Evolutionary conservation across 2,113 vertebrate genomes (phyloP), one percentile per base, ranked within the genome.

Genomic region (Calonectris borealis): DNA sequence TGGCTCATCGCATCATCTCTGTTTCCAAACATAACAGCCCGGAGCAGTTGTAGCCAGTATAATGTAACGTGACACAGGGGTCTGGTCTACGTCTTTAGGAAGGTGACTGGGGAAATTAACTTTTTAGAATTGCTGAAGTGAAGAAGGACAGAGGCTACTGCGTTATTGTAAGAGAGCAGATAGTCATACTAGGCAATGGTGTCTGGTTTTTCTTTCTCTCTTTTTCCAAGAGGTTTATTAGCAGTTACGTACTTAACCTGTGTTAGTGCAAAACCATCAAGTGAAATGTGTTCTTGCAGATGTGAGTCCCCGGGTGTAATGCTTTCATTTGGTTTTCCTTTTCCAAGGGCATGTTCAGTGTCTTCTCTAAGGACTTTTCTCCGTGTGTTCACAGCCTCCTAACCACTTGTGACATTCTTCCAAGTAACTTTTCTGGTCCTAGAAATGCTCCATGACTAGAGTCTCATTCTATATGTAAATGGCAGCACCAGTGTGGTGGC

Each of bases 61-160:
- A 80, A 62, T 70, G 76, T 92, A 83, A 90, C 14, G 69, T 93
- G 76, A 81, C 94, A 62, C 51, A 75, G 76, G 51, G 62, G 29
- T 90, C 83, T 96, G 78, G 61, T 81, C 62, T 93, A 6, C 9
- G 13, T 90, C 90, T 90, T 81, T 7, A 70, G 76, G 76, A 92
- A 88, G 88, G 68, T 90, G 85, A 31, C 60, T 75, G 83, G 57
- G 93, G 72, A 95, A 93, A 92, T 73, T 38, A 79, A 73, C 71
- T 69, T 48, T n/a, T 73, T 65, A 83, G 70, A 77, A 81, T 80
- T 62, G 68, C 49, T 94, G 12, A 80, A 95, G 75, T 68, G 68
- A 77, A 79, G 84, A 64, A 64, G 44, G 81, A 27, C 60, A 79
- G 64, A 71, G 71, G 26, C 42, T 68, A 9, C 77, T 72, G 48